phyloP scores from a whole-genome alignment of 2,113 vertebrate species.

The Gadus chalcogrammus region DNA sequence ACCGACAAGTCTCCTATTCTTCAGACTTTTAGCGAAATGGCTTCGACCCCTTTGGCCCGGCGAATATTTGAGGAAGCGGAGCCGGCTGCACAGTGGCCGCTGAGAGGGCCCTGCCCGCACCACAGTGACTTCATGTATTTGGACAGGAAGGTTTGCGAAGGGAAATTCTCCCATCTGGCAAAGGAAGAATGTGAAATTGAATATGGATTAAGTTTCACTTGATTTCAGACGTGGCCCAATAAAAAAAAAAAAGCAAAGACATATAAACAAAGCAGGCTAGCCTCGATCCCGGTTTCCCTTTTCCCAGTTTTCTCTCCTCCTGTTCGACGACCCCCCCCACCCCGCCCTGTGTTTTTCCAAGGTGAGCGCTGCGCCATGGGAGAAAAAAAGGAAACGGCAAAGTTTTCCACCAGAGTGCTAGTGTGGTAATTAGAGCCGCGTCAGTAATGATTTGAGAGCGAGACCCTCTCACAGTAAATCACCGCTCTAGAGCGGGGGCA shows the following conservation, averaged over 20 bases:
- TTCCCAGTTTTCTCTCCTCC: conserved; percentile 15
- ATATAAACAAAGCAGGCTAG: conserved; percentile 53
- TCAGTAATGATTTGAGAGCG: conserved; percentile 60
- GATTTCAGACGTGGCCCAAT: conserved; percentile 44
- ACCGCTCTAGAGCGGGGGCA: background rate
- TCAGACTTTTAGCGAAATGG: conserved; percentile 27
- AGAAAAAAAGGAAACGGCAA: conserved; percentile 52
- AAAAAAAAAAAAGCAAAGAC: conserved; percentile 22
- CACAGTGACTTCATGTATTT: conserved; percentile 59
- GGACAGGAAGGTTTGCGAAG: conserved; percentile 39
- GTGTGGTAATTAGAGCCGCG: conserved; percentile 53
- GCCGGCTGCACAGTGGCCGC: conserved; percentile 44
- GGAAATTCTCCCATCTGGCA: conserved; percentile 52
- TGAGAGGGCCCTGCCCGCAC: conserved; percentile 37
- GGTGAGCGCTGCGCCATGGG: conserved; percentile 39
- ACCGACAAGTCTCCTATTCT: conserved; percentile 37
- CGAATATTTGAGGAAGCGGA: conserved; percentile 48
- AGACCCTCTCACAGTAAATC: conserved; percentile 46
- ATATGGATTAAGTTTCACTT: conserved; percentile 60
- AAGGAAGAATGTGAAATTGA: conserved; percentile 62
- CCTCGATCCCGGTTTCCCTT: background rate
- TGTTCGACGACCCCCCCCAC: conserved; percentile 26
- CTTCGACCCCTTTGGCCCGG: conserved; percentile 34
- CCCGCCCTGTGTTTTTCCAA: conserved; percentile 53
- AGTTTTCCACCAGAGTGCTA: conserved; percentile 55